Evolutionary conservation across 2,797 vertebrate species (phyloP).

Genomic region (Cygnus olor): DNA sequence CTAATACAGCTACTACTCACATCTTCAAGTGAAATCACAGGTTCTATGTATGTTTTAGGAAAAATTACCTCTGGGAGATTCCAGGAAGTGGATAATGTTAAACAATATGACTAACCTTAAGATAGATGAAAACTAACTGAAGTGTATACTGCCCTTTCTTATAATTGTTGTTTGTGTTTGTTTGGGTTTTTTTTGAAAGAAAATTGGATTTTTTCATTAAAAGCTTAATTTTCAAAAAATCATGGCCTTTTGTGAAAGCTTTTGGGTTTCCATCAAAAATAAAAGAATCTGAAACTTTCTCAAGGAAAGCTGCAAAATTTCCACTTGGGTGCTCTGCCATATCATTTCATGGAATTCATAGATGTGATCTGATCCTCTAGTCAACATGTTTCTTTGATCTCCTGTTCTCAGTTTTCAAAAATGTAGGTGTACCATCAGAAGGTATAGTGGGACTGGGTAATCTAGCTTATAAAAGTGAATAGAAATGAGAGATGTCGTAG

Average conservation of each 20-base stretch:
- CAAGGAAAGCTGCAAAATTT: not conserved
- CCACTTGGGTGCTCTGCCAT: not conserved
- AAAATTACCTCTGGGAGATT: not conserved
- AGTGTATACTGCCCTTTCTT: not conserved
- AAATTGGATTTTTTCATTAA: not conserved
- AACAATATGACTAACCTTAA: not conserved
- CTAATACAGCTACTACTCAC: not conserved
- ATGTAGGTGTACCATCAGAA: not conserved
- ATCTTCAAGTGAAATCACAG: not conserved
- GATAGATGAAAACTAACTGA: not conserved
- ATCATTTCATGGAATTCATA: not conserved
- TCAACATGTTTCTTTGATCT: not conserved
- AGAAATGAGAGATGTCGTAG: not conserved
- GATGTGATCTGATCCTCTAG: not conserved
- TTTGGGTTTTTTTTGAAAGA: not conserved
- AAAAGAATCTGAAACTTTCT: not conserved
- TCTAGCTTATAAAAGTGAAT: not conserved
- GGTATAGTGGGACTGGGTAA: not conserved
- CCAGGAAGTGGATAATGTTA: not conserved
- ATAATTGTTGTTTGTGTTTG: not conserved
- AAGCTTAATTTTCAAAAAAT: not conserved
- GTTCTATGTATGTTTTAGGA: not conserved
- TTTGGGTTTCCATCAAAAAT: not conserved
- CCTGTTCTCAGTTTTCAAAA: not conserved
- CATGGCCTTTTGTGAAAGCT: not conserved